Evolutionary conservation across 1,140 invertebrate species (phyloP), one percentile per base, ranked within the genome.

Genomic region (Agrypnia vestita): DNA sequence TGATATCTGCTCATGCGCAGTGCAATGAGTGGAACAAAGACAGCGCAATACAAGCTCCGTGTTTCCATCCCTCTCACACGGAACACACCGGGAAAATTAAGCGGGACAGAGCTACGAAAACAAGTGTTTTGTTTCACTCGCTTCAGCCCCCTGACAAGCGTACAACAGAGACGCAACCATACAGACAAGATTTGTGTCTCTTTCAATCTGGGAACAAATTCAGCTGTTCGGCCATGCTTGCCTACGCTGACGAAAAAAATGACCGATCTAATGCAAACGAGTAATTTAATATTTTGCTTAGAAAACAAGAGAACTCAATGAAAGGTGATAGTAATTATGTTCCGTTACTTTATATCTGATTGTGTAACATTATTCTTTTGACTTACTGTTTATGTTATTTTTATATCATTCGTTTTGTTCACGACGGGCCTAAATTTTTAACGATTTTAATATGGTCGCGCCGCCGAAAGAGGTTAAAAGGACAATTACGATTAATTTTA

Each of bases 221-320:
- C 73, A 75, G 73, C 73, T 75, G 73, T 75, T 75, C 73, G 55
- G 71, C 73, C 53, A 59, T 75, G 19, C 72, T 75, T 59, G 67
- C 46, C 56, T 61, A 61, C 56, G 19, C 17, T 19, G 56, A 35
- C 6, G 9, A 15, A 49, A 71, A 71, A 71, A 71, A 64, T 47
- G 15, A 17, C 15, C 46, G 8, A 8, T 71, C 67, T 15, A 19
- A 11, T 13, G 15, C 15, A 43, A n/a, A 71, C 8, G 3, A 49
- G 46, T 17, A 10, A 3, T 71, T 4, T 17, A 49, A 71, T 19
- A 49, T 19, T 47, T 15, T 1, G 46, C 19, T 1, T 47, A 44
- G n/a, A 71, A 71, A 71, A 49, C 47, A 17, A 49, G 15, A 19
- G 8, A 1, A 19, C 4, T 8, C n/a, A 47, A 0, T 46, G n/a